Evolutionary conservation across 2,797 vertebrate genomes (phyloP).

Genomic region (Acrocephalus scirpaceus): DNA sequence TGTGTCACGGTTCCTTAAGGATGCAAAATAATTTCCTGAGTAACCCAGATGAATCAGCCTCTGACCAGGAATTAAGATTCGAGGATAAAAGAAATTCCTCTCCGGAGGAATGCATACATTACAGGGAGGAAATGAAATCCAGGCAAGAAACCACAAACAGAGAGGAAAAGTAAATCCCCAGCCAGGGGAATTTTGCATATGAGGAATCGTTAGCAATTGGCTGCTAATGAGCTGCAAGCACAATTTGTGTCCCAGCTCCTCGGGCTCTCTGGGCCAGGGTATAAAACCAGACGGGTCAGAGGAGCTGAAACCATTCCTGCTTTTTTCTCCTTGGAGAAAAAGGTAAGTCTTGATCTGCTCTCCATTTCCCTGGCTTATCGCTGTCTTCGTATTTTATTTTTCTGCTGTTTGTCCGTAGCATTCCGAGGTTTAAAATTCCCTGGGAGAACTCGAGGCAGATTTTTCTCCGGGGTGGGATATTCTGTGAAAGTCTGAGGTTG

Average conservation of each 20-base stretch:
- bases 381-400: background rate
- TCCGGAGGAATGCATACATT: background rate
- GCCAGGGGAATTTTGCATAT: slow-evolving; percentile 1
- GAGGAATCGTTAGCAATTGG: background rate
- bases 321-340: background rate
- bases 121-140: background rate
- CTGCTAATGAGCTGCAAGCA: background rate
- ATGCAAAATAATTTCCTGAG: background rate
- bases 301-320: background rate
- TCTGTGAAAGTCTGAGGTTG: background rate
- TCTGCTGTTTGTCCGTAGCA: background rate
- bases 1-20: background rate
- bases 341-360: slow-evolving; percentile 1
- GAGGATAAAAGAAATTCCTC: slow-evolving; percentile 33
- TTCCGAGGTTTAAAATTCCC: background rate
- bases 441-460: background rate
- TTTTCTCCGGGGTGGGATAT: background rate
- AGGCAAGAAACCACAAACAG: background rate
- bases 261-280: background rate
- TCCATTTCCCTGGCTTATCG: background rate
- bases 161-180: background rate
- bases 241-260: background rate
- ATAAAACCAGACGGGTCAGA: slow-evolving; percentile 3
- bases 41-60: background rate
- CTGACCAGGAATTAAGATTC: background rate